phyloP scores from a whole-genome alignment of 1,140 invertebrate genomes.

The Heliothis subflexa region DNA sequence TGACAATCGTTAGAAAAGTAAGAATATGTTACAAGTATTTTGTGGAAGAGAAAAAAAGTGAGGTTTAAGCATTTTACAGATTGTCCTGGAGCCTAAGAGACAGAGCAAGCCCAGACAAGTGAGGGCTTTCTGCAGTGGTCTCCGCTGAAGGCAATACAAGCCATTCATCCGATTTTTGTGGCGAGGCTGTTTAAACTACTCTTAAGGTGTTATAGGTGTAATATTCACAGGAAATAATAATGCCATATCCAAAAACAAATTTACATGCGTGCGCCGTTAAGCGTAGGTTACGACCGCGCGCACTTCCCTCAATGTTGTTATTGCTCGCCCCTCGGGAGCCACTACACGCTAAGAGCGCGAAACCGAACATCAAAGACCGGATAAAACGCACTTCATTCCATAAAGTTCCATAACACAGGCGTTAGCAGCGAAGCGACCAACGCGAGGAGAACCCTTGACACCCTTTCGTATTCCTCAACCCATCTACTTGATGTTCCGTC shows the following conservation, averaged over 20 bases:
- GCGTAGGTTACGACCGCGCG: conserved; percentile 55
- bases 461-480: conserved; percentile 51
- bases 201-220: conserved; percentile 17
- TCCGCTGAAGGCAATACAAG: background rate
- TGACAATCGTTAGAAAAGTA: too few species aligned
- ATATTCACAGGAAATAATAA: conserved; percentile 15
- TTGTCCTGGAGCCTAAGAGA: too few species aligned
- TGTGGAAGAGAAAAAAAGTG: too few species aligned
- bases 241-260: conserved; percentile 50
- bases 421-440: conserved; percentile 63
- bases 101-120: too few species aligned
- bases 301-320: conserved; percentile 69
- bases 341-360: conserved; percentile 70
- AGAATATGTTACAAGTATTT: too few species aligned
- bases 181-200: background rate
- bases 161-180: background rate
- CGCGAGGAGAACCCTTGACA: conserved; percentile 59
- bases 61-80: too few species aligned
- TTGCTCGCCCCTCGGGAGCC: conserved; percentile 65
- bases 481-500: conserved; percentile 43
- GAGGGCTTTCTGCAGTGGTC: too few species aligned
- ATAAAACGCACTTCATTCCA: conserved; percentile 79
- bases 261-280: conserved; percentile 59
- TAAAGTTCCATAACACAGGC: conserved; percentile 74
- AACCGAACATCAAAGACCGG: conserved; percentile 78